Base-by-base conservation (phyloP, 2,113 vertebrate genomes). In the Indicator maculatus region DNA sequence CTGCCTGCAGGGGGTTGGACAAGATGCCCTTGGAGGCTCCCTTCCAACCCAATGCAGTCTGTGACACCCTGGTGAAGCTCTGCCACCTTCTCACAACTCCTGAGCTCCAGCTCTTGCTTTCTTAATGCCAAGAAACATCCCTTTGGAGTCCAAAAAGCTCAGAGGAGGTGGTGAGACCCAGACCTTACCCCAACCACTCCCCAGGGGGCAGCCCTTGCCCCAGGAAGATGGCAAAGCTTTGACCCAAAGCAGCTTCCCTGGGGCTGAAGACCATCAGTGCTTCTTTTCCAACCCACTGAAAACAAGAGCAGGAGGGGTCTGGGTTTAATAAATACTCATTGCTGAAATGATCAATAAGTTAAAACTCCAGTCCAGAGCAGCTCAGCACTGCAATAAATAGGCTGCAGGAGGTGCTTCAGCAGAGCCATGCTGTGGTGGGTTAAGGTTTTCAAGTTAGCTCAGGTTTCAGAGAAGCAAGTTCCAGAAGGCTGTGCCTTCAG, bases 291-390 rank as follows among this genome's bases (percentile, higher is more conserved):
- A 78, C 52, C 63, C 70, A 36, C 80, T 90, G 85, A 28, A 28
- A 55, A 55, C 26, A 8, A 53, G 15, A 55, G 12, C 53, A 55
- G 16, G 16, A 88, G 15, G 39, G 30, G 55, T 45, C 41, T 63
- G 23, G 60, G 21, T 86, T 88, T 91, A 93, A 93, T 93, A 97
- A 96, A 97, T 90, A 96, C 83, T 67, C 3, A 74, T 83, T 86
- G 75, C 47, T 91, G 77, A 94, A 74, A 88, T 65, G 45, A 95
- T 86, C 94, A 97, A 97, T 96, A 96, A 95, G 81, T 96, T 97
- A 96, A 93, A 92, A 90, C 86, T 74, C 75, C 94, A 85, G 73
- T 94, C 85, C 20, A 93, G 94, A 91, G 64, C 93, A 92, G 92
- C 83, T 89, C 12, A 86, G 44, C 69, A 65, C 91, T 81, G 83